These are phyloP conservation scores for Lucilia cuprina DNA, from an alignment of 1,140 invertebrate genomes.

Conservation along the genomic window DNA sequence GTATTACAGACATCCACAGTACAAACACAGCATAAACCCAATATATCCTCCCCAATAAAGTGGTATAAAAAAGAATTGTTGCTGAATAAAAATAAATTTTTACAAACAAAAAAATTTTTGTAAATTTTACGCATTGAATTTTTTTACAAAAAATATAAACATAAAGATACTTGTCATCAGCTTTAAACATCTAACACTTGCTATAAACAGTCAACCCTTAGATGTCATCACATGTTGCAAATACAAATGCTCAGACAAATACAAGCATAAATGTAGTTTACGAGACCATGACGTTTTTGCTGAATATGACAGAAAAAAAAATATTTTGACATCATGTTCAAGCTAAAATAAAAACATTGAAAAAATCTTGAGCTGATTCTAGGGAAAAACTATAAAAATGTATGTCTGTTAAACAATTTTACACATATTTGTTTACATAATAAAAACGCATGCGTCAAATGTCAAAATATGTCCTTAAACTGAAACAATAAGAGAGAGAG, in stretches of 20 bases:
- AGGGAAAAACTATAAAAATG: no score
- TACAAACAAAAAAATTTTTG: no score
- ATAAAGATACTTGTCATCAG: constrained; percentile 3
- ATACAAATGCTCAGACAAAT: neutral
- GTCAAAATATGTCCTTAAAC: no score
- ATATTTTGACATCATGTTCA: neutral
- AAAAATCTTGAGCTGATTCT: neutral
- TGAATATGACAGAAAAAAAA: neutral
- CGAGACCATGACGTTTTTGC: neutral
- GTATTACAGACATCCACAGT: no score
- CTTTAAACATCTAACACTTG: neutral
- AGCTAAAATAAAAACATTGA: neutral
- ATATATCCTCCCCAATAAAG: no score
- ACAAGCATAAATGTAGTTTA: neutral
- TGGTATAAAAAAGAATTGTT: no score
- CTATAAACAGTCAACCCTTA: neutral
- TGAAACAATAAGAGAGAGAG: neutral
- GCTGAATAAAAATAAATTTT: no score
- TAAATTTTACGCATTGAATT: no score
- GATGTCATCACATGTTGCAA: neutral
- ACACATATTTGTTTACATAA: neutral
- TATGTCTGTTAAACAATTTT: neutral
- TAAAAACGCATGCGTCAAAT: neutral
- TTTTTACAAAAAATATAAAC: neutral
- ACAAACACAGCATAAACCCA: no score